phyloP scores from a whole-genome alignment of 2,113 vertebrate species.

The Callithrix jacchus region DNA sequence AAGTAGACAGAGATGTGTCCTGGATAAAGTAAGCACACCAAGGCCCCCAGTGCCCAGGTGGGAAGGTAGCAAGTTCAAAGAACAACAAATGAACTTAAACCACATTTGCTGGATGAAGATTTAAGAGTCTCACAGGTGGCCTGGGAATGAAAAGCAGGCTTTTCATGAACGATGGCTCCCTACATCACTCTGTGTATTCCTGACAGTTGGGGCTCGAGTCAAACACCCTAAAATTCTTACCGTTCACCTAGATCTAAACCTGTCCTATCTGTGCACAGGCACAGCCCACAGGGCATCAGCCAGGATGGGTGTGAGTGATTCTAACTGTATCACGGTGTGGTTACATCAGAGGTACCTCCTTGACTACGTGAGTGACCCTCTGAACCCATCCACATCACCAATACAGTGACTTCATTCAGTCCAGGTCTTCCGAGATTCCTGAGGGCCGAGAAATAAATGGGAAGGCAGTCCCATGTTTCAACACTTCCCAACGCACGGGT shows the following conservation, averaged over 20 bases:
- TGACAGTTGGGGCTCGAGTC: background rate
- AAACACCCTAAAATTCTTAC: background rate
- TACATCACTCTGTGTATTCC: background rate
- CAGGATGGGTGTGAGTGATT: rapidly evolving
- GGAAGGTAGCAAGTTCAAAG: background rate
- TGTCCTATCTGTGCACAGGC: background rate
- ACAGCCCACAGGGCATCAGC: background rate
- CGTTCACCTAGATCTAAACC: background rate
- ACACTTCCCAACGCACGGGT: background rate
- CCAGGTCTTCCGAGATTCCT: background rate
- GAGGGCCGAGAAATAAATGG: background rate
- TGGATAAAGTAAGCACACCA: background rate
- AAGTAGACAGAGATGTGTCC: background rate
- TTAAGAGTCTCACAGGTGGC: background rate
- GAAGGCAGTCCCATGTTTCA: rapidly evolving
- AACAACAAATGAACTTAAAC: background rate
- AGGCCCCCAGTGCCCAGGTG: rapidly evolving
- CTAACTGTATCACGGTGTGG: rapidly evolving
- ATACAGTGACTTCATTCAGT: background rate
- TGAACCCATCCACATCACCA: background rate
- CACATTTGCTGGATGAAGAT: background rate
- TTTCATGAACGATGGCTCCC: background rate
- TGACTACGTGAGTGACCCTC: background rate
- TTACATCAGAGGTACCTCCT: rapidly evolving
- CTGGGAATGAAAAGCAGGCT: background rate